phyloP scores from a whole-genome alignment of 1,140 invertebrate genomes.

The Cyclina sinensis region DNA sequence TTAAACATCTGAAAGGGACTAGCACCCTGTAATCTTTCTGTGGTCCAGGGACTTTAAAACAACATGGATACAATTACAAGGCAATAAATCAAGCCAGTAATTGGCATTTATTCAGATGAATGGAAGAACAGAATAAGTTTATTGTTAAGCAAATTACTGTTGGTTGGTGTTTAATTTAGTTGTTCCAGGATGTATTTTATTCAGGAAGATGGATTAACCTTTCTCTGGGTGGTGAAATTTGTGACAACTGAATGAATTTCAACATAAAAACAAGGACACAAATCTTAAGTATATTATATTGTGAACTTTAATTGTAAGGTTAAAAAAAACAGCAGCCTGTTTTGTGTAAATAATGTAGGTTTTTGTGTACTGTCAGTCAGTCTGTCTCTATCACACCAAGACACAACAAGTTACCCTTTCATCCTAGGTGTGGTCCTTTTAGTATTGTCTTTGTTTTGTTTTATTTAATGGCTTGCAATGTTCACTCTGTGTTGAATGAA shows the following conservation, averaged over 20 bases:
- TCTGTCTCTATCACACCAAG: no score
- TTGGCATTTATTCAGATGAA: conserved; percentile 39
- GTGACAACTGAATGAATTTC: background rate
- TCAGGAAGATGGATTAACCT: background rate
- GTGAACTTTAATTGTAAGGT: no score
- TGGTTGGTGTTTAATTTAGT: conserved; percentile 1
- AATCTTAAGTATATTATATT: background rate
- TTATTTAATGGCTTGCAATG: no score
- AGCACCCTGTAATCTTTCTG: conserved; percentile 11
- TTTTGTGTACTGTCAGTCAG: no score
- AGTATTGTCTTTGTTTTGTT: no score
- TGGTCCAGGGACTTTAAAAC: background rate
- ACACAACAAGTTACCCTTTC: no score
- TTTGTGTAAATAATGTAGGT: no score
- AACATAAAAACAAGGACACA: background rate
- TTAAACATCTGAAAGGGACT: background rate
- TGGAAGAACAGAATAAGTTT: background rate
- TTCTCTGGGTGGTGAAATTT: conserved; percentile 5
- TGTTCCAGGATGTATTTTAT: background rate
- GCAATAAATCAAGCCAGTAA: conserved; percentile 4
- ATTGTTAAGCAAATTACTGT: conserved; percentile 14
- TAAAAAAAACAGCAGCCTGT: no score
- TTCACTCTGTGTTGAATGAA: no score
- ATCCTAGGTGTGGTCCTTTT: no score
- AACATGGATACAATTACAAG: conserved; percentile 25